Evolutionary conservation across 2,888 invertebrate genomes (phyloP).

Genomic region (Drosophila birchii): DNA sequence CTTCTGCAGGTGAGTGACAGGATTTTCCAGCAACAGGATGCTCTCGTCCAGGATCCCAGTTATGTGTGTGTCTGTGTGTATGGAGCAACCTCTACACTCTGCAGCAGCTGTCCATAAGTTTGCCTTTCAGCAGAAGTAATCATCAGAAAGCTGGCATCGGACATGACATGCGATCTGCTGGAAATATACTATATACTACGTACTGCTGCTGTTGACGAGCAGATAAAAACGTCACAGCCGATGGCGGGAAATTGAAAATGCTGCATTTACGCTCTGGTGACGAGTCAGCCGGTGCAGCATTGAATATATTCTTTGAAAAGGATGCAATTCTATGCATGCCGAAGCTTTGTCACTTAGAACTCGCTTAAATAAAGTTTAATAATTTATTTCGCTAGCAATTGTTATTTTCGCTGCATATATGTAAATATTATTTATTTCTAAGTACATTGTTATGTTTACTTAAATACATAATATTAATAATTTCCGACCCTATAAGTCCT

Average conservation of each 20-base stretch:
- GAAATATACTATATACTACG: conserved; percentile 9
- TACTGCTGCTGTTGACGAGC: conserved; percentile 23
- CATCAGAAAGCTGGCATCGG: conserved; percentile 48
- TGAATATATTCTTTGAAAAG: conserved; percentile 11
- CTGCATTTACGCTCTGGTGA: conserved; percentile 2
- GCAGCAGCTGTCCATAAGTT: conserved; percentile 35
- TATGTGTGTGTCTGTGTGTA: neutral
- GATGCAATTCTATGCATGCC: conserved; percentile 9
- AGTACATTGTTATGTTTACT: too few species aligned
- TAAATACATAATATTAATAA: too few species aligned
- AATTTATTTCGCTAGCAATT: conserved; percentile 7
- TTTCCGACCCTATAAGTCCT: too few species aligned
- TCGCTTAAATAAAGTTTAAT: conserved; percentile 6
- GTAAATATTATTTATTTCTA: neutral
- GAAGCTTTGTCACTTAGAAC: neutral
- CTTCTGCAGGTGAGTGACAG: conserved; percentile 12
- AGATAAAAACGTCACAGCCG: conserved; percentile 49
- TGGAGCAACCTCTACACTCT: neutral
- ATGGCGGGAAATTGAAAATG: conserved; percentile 36
- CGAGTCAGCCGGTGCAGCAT: conserved; percentile 8
- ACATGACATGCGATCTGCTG: conserved; percentile 43
- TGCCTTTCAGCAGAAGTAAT: conserved; percentile 43
- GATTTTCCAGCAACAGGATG: conserved; percentile 15
- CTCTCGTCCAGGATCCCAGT: conserved; percentile 11
- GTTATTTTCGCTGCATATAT: neutral